These are phyloP conservation scores for Helarctos malayanus DNA, from an alignment of 2,797 vertebrate genomes.

Conservation along the genomic window DNA sequence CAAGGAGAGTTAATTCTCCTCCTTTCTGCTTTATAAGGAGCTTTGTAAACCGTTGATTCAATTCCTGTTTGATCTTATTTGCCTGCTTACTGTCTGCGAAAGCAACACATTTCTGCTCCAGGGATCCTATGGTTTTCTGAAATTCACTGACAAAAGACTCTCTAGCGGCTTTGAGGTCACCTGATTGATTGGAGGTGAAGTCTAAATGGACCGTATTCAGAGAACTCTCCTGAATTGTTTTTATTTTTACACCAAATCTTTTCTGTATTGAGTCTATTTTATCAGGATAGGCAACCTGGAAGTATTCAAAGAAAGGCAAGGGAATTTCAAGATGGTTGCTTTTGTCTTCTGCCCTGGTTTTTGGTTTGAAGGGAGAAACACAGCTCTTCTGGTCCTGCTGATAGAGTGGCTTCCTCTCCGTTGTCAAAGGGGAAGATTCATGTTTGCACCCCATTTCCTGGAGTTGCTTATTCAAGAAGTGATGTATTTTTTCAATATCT, in stretches of 20 bases:
- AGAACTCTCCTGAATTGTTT: accelerated
- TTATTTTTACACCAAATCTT: constrained; percentile 49
- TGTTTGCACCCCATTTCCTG: constrained; percentile 57
- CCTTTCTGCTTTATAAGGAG: constrained; percentile 81
- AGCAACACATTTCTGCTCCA: constrained; percentile 75
- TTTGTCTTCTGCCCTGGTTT: constrained; percentile 7
- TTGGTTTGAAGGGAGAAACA: background rate
- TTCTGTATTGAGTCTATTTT: constrained; percentile 59
- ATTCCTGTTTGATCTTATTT: constrained; percentile 44
- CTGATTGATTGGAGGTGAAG: constrained; percentile 15
- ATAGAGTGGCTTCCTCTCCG: constrained; percentile 1
- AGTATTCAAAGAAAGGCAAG: constrained; percentile 85
- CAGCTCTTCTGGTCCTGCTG: background rate
- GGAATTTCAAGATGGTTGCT: constrained; percentile 17
- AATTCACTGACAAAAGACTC: constrained; percentile 80
- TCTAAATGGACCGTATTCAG: background rate
- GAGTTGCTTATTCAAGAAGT: constrained; percentile 83
- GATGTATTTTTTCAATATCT: constrained; percentile 87
- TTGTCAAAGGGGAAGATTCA: background rate
- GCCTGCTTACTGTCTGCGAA: constrained; percentile 21
- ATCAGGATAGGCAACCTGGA: constrained; percentile 61
- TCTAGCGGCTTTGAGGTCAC: constrained; percentile 18
- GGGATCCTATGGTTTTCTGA: constrained; percentile 71
- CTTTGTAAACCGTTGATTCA: constrained; percentile 76
- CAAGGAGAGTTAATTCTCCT: constrained; percentile 82